Percentiles rank a stretch among this genome's conserved stretches.
Evolutionary conservation across 2,888 invertebrate species (phyloP).

Genomic region (Mythimna vitellina): DNA sequence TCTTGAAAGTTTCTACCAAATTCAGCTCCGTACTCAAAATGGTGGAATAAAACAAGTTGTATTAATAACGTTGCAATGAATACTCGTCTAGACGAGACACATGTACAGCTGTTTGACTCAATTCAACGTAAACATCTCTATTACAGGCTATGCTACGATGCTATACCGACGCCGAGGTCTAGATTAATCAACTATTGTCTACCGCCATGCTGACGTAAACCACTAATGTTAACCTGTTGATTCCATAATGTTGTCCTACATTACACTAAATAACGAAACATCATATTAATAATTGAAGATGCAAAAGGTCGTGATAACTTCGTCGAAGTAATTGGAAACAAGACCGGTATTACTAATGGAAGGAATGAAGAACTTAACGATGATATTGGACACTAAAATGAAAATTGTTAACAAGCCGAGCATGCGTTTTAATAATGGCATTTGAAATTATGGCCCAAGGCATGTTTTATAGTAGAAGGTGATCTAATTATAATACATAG

Average conservation of each 20-base stretch:
- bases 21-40: slow-evolving; percentile 19
- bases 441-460: not conserved
- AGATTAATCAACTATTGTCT: slow-evolving; percentile 52
- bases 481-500: not conserved
- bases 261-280: slow-evolving; percentile 43
- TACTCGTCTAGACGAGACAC: slow-evolving; percentile 61
- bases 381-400: slow-evolving; percentile 17
- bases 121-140: slow-evolving; percentile 56
- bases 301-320: slow-evolving; percentile 36
- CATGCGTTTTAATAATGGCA: not conserved
- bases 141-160: slow-evolving; percentile 28
- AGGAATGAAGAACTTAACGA: slow-evolving; percentile 22
- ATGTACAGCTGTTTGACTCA: slow-evolving; percentile 49
- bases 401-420: slow-evolving; percentile 5
- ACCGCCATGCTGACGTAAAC: slow-evolving; percentile 49
- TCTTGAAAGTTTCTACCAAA: slow-evolving; percentile 31
- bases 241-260: slow-evolving; percentile 30
- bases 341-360: slow-evolving; percentile 19
- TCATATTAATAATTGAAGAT: slow-evolving; percentile 36
- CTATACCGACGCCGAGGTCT: slow-evolving; percentile 21
- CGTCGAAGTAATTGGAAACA: slow-evolving; percentile 32
- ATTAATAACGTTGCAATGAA: slow-evolving; percentile 54
- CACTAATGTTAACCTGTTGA: slow-evolving; percentile 55
- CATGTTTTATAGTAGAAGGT: no score
- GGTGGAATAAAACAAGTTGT: slow-evolving; percentile 46